A percentile compares a stretch with the other conserved stretches of the same genome.
phyloP scores from a whole-genome alignment of 1,140 invertebrate species.

The Drosophila pallidifrons region DNA sequence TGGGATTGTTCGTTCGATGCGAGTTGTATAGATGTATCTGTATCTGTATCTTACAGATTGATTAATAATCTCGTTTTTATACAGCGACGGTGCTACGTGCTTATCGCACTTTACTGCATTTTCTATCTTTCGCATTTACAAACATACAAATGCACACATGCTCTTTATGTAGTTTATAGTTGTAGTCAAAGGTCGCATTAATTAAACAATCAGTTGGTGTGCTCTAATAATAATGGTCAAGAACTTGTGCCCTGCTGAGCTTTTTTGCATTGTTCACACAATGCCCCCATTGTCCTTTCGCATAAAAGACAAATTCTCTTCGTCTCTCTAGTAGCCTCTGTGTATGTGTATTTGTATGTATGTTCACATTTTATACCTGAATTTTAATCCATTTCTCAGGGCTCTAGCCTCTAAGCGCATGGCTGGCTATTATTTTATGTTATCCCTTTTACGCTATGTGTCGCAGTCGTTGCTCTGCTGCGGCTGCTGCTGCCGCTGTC shows the following conservation, averaged over 20 bases:
- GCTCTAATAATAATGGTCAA: slow-evolving; percentile 42
- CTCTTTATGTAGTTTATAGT: slow-evolving; percentile 39
- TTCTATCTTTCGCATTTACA: slow-evolving; percentile 71
- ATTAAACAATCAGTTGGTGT: slow-evolving; percentile 67
- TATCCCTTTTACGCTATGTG: slow-evolving; percentile 67
- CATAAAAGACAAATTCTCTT: slow-evolving; percentile 5
- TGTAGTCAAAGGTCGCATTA: slow-evolving; percentile 66
- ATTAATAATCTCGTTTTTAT: slow-evolving; percentile 80
- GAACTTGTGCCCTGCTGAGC: background rate
- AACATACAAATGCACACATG: background rate
- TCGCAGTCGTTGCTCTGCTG: slow-evolving; percentile 64
- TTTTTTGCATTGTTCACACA: slow-evolving; percentile 1
- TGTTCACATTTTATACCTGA: slow-evolving; percentile 67
- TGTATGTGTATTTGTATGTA: background rate
- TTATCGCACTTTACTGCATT: slow-evolving; percentile 74
- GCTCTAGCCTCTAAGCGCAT: slow-evolving; percentile 41
- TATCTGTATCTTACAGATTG: slow-evolving; percentile 79
- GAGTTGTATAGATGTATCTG: slow-evolving; percentile 49
- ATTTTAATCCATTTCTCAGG: slow-evolving; percentile 74
- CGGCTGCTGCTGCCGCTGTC: slow-evolving; percentile 26
- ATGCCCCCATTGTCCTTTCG: slow-evolving; percentile 12
- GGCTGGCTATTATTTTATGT: slow-evolving; percentile 74
- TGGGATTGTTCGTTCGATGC: slow-evolving; percentile 63
- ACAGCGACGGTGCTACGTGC: slow-evolving; percentile 63
- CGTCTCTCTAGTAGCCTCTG: background rate